Evolutionary conservation across 2,888 invertebrate genomes (phyloP), one percentile per base, ranked within the genome.

Genomic region (Polietes domitor): DNA sequence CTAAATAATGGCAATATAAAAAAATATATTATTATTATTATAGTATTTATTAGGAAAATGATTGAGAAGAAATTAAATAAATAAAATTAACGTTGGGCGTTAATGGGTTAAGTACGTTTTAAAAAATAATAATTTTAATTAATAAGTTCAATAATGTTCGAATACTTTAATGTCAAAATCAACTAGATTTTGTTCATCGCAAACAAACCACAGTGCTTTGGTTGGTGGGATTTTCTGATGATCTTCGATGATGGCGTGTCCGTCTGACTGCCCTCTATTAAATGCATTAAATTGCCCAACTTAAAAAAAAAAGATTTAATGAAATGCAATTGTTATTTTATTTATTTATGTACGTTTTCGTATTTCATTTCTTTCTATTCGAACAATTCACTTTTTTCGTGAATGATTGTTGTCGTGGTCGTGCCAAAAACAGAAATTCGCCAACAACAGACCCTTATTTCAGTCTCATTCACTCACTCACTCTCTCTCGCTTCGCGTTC

Each of bases 251-350:
- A 55, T 55, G 55, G 55, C 24, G 24, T 55, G 12, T 53, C 21
- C 7, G 17, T 50, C 50, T n/a, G 4, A n/a, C 5, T 21, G 53
- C 9, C 10, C 58, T 24, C 26, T 24, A 24, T 58, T 26, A 58
- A 58, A 15, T 58, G 58, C 63, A 28, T 63, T 32, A 63, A 63
- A 63, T 63, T 63, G 2, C 63, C 17, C 63, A 37, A 32, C 63
- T 32, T n/a, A n/a, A n/a, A 63, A 32, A 63, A 63, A 63, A 32
- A 63, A 32, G 9, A 58, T 73, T 81, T 77, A 82, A 74, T 82
- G 81, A 82, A 81, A 81, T 53, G 73, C 81, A 77, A 82, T 80
- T 80, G 70, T 75, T 80, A 75, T 58, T 58, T 47, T n/a, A 47
- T 47, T 47, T 47, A 47, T 47, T 47, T 53, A 47, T 53, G 21